A percentile compares a stretch with the other conserved stretches of the same genome.
These are phyloP conservation scores for Macrophya annulata DNA, from an alignment of 2,888 invertebrate species.

Conservation along the genomic window DNA sequence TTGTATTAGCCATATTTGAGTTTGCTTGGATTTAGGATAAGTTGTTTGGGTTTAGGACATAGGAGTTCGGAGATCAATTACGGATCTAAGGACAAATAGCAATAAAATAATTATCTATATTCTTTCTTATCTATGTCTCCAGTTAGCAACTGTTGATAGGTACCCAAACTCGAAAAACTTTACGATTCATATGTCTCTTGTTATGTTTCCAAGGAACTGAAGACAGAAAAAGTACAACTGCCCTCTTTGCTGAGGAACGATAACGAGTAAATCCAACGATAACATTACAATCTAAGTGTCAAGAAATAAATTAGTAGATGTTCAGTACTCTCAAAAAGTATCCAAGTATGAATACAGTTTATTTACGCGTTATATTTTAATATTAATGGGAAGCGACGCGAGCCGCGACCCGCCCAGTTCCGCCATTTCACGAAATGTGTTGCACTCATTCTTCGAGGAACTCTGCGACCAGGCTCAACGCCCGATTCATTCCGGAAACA, in stretches of 20 bases:
- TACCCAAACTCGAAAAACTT: neutral
- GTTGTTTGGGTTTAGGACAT: constrained; percentile 24
- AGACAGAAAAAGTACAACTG: constrained; percentile 35
- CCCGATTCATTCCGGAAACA: constrained; percentile 39
- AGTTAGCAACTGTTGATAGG: constrained; percentile 35
- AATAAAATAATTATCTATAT: constrained; percentile 36
- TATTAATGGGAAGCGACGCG: constrained; percentile 35
- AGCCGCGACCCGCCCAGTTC: constrained; percentile 38
- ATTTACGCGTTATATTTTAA: constrained; percentile 44
- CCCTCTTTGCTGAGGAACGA: constrained; percentile 1
- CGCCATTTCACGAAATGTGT: constrained; percentile 49
- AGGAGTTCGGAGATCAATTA: constrained; percentile 1
- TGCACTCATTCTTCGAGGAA: constrained; percentile 16
- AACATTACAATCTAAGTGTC: neutral
- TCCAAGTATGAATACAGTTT: neutral
- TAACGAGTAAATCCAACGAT: neutral
- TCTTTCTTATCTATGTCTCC: constrained; percentile 18
- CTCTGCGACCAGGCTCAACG: constrained; percentile 21
- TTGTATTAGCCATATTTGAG: constrained; percentile 44
- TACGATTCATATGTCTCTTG: constrained; percentile 44
- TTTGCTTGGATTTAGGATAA: constrained; percentile 16
- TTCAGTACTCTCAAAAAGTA: neutral
- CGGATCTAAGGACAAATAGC: neutral
- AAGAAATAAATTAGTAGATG: neutral
- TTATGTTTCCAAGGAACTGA: constrained; percentile 44